Conservation (phyloP, 2,113 vertebrate species). For the Dolichotis patagonum region DNA sequence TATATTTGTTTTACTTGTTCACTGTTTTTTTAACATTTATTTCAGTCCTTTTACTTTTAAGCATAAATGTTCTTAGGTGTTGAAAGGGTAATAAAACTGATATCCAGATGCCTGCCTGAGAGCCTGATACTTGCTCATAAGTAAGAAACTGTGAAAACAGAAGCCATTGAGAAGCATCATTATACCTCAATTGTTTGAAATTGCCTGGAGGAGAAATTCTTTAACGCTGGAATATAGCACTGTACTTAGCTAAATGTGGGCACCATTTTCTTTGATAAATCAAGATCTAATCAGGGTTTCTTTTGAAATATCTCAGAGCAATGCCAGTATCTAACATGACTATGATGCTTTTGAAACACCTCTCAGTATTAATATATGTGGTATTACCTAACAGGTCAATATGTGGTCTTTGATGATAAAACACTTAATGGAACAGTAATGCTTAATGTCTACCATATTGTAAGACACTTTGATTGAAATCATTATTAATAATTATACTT, state of each 20-base stretch:
- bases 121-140: slow-evolving; percentile 78
- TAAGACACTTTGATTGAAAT: slow-evolving; percentile 90
- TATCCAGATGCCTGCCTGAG: slow-evolving; percentile 83
- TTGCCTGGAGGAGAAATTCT: slow-evolving; percentile 76
- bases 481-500: slow-evolving; percentile 87
- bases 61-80: slow-evolving; percentile 84
- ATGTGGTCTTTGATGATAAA: slow-evolving; percentile 89
- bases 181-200: slow-evolving; percentile 73
- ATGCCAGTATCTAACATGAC: slow-evolving; percentile 82
- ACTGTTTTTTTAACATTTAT: slow-evolving; percentile 85
- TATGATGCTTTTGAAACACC: slow-evolving; percentile 83
- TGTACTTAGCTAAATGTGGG: slow-evolving; percentile 64
- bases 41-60: slow-evolving; percentile 87
- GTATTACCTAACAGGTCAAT: slow-evolving; percentile 85
- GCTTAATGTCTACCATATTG: slow-evolving; percentile 88
- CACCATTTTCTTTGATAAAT: slow-evolving; percentile 76
- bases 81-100: slow-evolving; percentile 82
- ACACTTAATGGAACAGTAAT: slow-evolving; percentile 91
- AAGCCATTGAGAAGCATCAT: slow-evolving; percentile 78
- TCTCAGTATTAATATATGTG: slow-evolving; percentile 83
- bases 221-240: slow-evolving; percentile 73
- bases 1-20: slow-evolving; percentile 95
- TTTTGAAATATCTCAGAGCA: slow-evolving; percentile 73
- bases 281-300: slow-evolving; percentile 80
- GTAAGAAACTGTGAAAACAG: slow-evolving; percentile 68